Percentiles rank a stretch among this genome's conserved stretches.
Evolutionary conservation across 2,113 vertebrate genomes (phyloP).

Genomic region (Gulo gulo): DNA sequence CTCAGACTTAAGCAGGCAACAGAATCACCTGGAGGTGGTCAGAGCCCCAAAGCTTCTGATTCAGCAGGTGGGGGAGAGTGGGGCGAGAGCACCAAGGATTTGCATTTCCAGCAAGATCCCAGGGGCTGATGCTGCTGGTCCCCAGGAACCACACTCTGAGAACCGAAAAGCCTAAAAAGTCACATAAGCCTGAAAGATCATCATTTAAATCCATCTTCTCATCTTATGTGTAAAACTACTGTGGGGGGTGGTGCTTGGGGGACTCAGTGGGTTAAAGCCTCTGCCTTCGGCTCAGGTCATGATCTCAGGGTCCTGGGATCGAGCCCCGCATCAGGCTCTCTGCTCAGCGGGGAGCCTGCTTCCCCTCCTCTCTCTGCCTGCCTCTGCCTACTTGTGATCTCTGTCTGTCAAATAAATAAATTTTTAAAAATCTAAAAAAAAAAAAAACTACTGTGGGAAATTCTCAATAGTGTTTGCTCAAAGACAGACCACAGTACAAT

Average conservation of each 20-base stretch:
- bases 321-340: no score
- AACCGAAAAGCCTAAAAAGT: not conserved
- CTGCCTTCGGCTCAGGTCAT: no score
- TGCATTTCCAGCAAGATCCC: not conserved
- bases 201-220: not conserved
- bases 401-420: no score
- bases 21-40: not conserved
- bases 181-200: not conserved
- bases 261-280: no score
- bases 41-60: not conserved
- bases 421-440: no score
- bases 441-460: not conserved
- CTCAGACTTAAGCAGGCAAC: not conserved
- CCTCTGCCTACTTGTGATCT: no score
- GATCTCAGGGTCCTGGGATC: no score
- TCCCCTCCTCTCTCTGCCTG: no score
- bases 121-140: not conserved
- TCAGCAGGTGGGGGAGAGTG: not conserved
- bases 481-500: not conserved
- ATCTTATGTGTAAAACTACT: not conserved
- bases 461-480: not conserved
- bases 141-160: not conserved
- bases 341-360: no score
- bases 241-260: not conserved
- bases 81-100: not conserved